Conservation (phyloP, 1,140 invertebrate species). For the Papilio aristodemus region DNA sequence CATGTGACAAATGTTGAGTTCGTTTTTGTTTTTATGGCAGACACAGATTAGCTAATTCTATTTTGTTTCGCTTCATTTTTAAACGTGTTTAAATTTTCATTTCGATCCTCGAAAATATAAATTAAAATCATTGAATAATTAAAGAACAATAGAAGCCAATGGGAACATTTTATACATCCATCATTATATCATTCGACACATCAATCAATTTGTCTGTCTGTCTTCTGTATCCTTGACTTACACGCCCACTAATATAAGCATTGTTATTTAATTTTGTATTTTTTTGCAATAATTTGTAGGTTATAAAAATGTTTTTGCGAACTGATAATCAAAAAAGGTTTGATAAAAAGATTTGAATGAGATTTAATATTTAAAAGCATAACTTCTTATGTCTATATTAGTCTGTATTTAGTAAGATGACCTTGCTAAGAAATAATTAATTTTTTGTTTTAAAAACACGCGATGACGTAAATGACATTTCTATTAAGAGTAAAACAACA, state of each 20-base stretch:
- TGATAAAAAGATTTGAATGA: neutral
- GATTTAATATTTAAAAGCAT: neutral
- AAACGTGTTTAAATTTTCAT: neutral
- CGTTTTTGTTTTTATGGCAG: too few relatives aligned
- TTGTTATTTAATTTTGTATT: conserved; percentile 26
- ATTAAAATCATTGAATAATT: conserved; percentile 38
- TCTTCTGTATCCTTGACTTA: conserved; percentile 37
- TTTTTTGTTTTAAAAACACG: neutral
- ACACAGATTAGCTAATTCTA: too few relatives aligned
- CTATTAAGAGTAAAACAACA: too few relatives aligned
- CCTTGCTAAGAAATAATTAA: conserved; percentile 4
- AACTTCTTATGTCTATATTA: neutral
- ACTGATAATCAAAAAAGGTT: neutral
- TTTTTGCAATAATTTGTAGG: conserved; percentile 32
- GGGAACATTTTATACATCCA: conserved; percentile 62
- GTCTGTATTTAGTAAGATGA: conserved; percentile 2
- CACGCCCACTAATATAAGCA: conserved; percentile 38
- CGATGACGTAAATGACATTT: neutral
- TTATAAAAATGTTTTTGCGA: neutral
- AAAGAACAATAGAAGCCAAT: conserved; percentile 55
- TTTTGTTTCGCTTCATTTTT: too few relatives aligned
- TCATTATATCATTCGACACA: conserved; percentile 57
- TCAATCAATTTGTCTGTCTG: conserved; percentile 58
- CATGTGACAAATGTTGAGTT: too few relatives aligned
- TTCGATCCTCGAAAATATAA: conserved; percentile 18